These are phyloP conservation scores for Tethya wilhelma DNA, from an alignment of 37 sponge, comb jelly and placozoan species.

Conservation along the genomic window DNA sequence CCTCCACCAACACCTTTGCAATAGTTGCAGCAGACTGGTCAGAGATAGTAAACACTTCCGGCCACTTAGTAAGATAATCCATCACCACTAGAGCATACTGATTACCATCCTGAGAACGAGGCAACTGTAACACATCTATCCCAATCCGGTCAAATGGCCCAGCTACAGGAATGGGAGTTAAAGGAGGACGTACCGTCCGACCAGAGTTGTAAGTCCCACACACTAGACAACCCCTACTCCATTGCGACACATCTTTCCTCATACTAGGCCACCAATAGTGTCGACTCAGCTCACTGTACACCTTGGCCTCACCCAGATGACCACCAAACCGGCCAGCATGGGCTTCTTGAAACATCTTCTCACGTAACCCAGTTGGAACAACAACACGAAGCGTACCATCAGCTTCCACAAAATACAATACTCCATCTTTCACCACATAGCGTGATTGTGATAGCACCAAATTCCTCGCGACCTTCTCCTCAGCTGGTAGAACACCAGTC, in stretches of 20 bases:
- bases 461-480: constrained; percentile 18
- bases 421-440: constrained; percentile 29
- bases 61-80: constrained; percentile 75
- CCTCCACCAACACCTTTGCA: constrained; percentile 53
- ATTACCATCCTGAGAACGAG: constrained; percentile 40
- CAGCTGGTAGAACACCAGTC: constrained; percentile 40
- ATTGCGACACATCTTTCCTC: constrained; percentile 24
- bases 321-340: constrained; percentile 55
- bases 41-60: constrained; percentile 56
- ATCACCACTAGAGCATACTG: constrained; percentile 60
- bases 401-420: constrained; percentile 54
- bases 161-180: constrained; percentile 66
- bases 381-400: constrained; percentile 46
- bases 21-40: constrained; percentile 71
- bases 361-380: constrained; percentile 20
- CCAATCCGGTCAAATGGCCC: constrained; percentile 59
- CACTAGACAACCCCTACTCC: constrained; percentile 42
- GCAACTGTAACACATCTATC: constrained; percentile 57
- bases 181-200: constrained; percentile 12
- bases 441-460: constrained; percentile 13
- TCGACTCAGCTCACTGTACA: constrained; percentile 30
- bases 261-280: constrained; percentile 69
- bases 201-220: constrained; percentile 43
- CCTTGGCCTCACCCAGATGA: constrained; percentile 50
- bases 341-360: constrained; percentile 45